Base-by-base conservation (phyloP, 2,888 invertebrate genomes). In the Heliconius ethilla region DNA sequence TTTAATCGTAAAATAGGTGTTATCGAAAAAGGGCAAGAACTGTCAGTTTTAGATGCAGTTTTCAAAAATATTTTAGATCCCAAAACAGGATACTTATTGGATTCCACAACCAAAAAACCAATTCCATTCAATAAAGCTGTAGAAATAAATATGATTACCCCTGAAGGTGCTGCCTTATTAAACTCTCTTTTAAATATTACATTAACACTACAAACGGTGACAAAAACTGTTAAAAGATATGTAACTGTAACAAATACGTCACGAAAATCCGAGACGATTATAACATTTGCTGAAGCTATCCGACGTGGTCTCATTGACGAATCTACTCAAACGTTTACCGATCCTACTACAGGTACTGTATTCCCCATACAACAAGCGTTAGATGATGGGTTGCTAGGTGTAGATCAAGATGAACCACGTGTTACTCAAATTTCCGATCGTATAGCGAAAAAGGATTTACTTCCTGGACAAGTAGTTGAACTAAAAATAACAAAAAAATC, bases 111-210 rank as follows among this genome's bases (percentile, higher is more conserved):
- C 67, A 96, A 96, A 85, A 96, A 96, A 86, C 95, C 96, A 75
- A 95, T 98, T 87, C 97, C 98, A 81, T 95, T 98, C 79, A 97
- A 98, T 86, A 97, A 97, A 87, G 98, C 98, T 51, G 97, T 99
- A 80, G 96, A 97, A 89, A 96, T 96, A 78, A 97, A 97, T 86
- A 95, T 98, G 85, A 97, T 99, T 59, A 97, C 98, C 18, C 96
- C 97, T 0, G 97, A 98, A 90, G 98, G 98, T 78, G 98, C 98
- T 70, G 96, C 98, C 78, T 95, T 98, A 87, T 95, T 98, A 80
- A 97, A 97, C 90, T 98, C 97, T 85, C 94, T 99, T 76, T 92
- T 98, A 76, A 98, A 98, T 88, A 97, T 99, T 75, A 97, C 98
- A 15, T 96, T 98, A 63, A 98, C 98, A 3, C 96, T 97, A 27